Percentiles rank a stretch among this genome's conserved stretches.
phyloP scores from a whole-genome alignment of 2,797 vertebrate genomes.

The Pangasius sanitwongsei region DNA sequence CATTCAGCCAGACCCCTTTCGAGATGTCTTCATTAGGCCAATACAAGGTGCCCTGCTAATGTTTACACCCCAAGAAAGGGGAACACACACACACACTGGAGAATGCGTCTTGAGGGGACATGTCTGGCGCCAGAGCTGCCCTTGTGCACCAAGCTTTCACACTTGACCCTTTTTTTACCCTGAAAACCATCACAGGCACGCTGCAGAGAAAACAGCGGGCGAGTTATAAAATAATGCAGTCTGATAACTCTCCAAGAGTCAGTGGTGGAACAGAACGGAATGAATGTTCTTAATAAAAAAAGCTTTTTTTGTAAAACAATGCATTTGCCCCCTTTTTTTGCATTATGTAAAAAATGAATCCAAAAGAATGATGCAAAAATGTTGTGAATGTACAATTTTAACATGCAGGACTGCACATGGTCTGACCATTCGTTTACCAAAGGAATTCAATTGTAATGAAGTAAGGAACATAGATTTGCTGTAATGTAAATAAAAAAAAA shows the following conservation, averaged over 20 bases:
- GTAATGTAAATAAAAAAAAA: slow-evolving; percentile 74
- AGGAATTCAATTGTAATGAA: slow-evolving; percentile 79
- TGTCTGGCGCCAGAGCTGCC: slow-evolving; percentile 59
- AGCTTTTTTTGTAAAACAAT: slow-evolving; percentile 58
- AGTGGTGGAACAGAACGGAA: slow-evolving; percentile 64
- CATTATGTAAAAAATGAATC: slow-evolving; percentile 63
- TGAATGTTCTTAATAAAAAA: slow-evolving; percentile 72
- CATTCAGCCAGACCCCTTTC: slow-evolving; percentile 42
- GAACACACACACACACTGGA: slow-evolving; percentile 69
- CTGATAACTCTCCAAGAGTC: slow-evolving; percentile 56
- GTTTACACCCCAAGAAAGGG: slow-evolving; percentile 80
- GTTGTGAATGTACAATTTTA: slow-evolving; percentile 81
- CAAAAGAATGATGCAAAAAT: slow-evolving; percentile 74
- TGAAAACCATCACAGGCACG: slow-evolving; percentile 48
- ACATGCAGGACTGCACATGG: slow-evolving; percentile 79
- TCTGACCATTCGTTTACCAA: slow-evolving; percentile 84
- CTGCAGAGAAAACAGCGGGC: slow-evolving; percentile 58
- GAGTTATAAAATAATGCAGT: slow-evolving; percentile 56
- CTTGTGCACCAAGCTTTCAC: slow-evolving; percentile 44
- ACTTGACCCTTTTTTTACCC: slow-evolving; percentile 52
- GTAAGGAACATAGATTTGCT: slow-evolving; percentile 75
- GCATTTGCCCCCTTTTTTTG: slow-evolving; percentile 63
- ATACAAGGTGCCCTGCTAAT: slow-evolving; percentile 67
- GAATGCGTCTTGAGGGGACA: slow-evolving; percentile 61
- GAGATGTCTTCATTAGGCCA: slow-evolving; percentile 54